Evolutionary conservation across 2,888 invertebrate species (phyloP).

Genomic region (Cheilosia variabilis): DNA sequence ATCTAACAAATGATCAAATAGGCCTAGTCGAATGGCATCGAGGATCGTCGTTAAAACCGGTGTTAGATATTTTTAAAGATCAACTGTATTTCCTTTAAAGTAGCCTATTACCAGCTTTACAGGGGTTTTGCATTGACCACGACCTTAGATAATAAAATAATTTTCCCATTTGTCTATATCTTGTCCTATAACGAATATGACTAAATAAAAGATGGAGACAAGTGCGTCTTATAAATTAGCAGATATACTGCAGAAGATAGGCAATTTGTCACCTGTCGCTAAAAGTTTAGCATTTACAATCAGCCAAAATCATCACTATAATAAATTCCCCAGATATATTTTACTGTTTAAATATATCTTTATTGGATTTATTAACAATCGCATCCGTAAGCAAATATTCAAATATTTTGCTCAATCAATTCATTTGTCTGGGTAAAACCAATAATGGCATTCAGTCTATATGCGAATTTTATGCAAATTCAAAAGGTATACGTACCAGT

Average conservation of each 20-base stretch:
- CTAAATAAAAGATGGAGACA: not conserved
- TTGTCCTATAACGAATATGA: not conserved
- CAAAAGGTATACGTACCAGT: slow-evolving; percentile 37
- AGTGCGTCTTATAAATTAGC: not conserved
- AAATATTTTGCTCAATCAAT: slow-evolving; percentile 53
- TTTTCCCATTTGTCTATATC: not conserved
- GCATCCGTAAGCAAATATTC: slow-evolving; percentile 32
- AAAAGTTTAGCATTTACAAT: slow-evolving; percentile 23
- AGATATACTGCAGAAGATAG: not conserved
- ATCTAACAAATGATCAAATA: too few species aligned
- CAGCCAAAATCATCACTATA: slow-evolving; percentile 10
- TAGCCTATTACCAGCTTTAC: too few species aligned
- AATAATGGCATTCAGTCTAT: slow-evolving; percentile 62
- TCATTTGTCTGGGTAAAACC: slow-evolving; percentile 38
- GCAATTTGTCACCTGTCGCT: slow-evolving; percentile 7
- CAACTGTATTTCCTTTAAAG: too few species aligned
- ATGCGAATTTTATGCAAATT: slow-evolving; percentile 70
- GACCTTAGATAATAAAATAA: too few species aligned
- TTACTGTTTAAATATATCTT: slow-evolving; percentile 3
- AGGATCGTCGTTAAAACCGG: too few species aligned
- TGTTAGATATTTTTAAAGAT: too few species aligned
- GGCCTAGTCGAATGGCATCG: too few species aligned
- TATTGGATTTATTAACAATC: slow-evolving; percentile 33
- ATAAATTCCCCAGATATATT: slow-evolving; percentile 11
- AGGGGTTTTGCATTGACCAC: too few species aligned